Evolutionary conservation across 2,797 vertebrate genomes (phyloP).

Genomic region (Enteromius thamalakanensis): DNA sequence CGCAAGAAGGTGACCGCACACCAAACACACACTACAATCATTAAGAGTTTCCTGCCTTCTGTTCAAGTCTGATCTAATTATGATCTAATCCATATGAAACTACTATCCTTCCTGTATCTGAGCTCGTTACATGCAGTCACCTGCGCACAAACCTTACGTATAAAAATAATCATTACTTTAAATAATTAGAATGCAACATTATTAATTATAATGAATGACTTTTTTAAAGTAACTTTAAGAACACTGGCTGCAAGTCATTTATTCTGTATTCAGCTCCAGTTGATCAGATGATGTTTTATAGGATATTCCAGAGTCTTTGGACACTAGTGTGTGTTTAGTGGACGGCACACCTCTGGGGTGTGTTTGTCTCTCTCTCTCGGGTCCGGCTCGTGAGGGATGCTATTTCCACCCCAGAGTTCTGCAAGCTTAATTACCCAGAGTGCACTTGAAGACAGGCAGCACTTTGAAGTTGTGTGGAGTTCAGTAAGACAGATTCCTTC

Average conservation of each 20-base stretch:
- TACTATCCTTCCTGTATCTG: no score
- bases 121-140: no score
- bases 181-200: no score
- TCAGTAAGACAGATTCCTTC: slow-evolving; percentile 73
- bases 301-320: no score
- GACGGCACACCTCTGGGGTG: slow-evolving; percentile 10
- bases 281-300: no score
- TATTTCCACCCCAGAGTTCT: slow-evolving; percentile 78
- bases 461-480: slow-evolving; percentile 76
- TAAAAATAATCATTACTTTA: no score
- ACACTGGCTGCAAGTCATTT: no score
- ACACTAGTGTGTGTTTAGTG: not conserved
- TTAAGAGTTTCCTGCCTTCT: not conserved
- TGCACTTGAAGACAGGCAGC: slow-evolving; percentile 70
- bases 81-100: no score
- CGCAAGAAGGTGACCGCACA: slow-evolving; percentile 92
- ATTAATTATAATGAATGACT: no score
- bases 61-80: not conserved
- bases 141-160: no score
- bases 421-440: slow-evolving; percentile 69
- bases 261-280: no score
- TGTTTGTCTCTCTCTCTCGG: slow-evolving; percentile 38
- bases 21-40: not conserved
- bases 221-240: no score
- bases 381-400: slow-evolving; percentile 50